Evolutionary conservation across 1,140 invertebrate genomes (phyloP).

Genomic region (Plutomurus gul): DNA sequence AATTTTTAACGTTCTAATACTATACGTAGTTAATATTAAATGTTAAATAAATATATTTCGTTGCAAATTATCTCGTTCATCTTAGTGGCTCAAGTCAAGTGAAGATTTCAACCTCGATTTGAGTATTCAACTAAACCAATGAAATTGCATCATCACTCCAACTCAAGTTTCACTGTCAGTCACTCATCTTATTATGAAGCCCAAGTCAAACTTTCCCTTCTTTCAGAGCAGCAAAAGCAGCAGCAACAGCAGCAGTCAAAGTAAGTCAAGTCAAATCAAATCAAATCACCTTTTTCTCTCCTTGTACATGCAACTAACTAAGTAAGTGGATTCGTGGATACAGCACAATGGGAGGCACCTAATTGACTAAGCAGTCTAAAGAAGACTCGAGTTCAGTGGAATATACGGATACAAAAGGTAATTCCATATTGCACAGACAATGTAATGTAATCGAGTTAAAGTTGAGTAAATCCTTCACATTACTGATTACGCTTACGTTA

Average conservation of each 20-base stretch:
- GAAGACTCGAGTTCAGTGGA: no score
- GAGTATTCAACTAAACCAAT: conserved; percentile 18
- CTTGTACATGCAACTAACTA: neutral
- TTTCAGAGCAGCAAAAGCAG: neutral
- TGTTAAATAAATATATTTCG: no score
- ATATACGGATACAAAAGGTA: no score
- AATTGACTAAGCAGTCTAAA: no score
- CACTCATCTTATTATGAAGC: conserved; percentile 13
- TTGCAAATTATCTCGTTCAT: no score
- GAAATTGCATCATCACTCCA: conserved; percentile 28
- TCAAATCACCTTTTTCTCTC: neutral
- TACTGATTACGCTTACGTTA: neutral
- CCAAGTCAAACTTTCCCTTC: conserved; percentile 10
- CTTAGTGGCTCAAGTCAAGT: no score
- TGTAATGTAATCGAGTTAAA: conserved; percentile 7
- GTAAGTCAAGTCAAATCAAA: neutral
- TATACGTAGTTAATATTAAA: no score
- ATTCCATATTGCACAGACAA: no score
- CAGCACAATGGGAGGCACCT: no score
- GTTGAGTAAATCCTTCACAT: neutral
- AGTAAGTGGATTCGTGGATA: no score
- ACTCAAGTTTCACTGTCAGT: conserved; percentile 28
- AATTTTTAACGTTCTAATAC: no score
- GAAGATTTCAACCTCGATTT: conserved; percentile 9
- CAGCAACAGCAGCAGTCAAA: neutral